Evolutionary conservation across 2,888 invertebrate genomes (phyloP), one percentile per base, ranked within the genome.

Genomic region (Stenurella melanura): DNA sequence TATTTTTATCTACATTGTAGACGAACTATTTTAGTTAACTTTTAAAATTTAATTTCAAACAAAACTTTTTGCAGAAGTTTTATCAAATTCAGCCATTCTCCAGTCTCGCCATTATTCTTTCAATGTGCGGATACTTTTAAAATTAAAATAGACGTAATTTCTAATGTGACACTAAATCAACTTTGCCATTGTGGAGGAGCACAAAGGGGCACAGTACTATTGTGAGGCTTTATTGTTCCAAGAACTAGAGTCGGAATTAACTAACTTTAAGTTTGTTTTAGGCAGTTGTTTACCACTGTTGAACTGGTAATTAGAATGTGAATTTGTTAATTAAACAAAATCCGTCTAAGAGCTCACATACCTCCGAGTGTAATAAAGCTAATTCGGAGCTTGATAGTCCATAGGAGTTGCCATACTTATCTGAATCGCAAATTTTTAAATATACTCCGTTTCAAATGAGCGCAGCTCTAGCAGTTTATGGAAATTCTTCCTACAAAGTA

Each of bases 261-360:
- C 85, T 84, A 83, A 85, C 84, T 84, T 82, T 78, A 82, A 84
- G 85, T 85, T 86, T 86, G 85, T 86, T 85, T 84, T 84, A 83
- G 83, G 83, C 83, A 82, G 83, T 85, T 85, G 86, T 86, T 86
- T 85, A 85, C 85, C 83, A 80, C 81, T 80, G 82, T 82, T 84
- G 82, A 82, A 82, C 80, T 81, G 82, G 84, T 84, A 86, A 85
- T 86, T 85, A 85, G 84, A 85, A 85, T 84, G 83, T 85, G 85
- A 83, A 85, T 82, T 83, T 83, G 85, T 84, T 85, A 85, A 85
- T 86, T 86, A 85, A 84, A 85, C 84, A 83, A 84, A 86, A 85
- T 86, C 74, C 71, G 12, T 19, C 67, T 54, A 57, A 58, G 57
- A 58, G 30, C 69, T 34, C 34, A 56, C 19, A 34, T 69, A 56